Conservation (phyloP, 1,140 invertebrate species). For the Stegodyphus dumicola region DNA sequence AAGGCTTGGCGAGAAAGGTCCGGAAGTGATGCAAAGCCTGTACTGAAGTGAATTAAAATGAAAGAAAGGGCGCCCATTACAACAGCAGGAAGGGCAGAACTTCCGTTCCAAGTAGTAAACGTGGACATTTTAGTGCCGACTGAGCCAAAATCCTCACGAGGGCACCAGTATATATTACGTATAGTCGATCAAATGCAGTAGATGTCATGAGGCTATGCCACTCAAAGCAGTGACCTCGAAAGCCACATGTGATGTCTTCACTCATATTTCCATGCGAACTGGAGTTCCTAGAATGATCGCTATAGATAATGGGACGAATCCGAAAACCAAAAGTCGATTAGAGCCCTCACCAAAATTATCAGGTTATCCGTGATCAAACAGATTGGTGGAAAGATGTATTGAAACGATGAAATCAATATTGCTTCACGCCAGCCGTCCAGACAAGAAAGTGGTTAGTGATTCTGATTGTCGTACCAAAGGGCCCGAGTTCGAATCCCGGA, state of each 20-base stretch:
- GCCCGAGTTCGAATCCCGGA: too few relatives aligned
- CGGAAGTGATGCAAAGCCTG: not conserved
- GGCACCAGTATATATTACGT: conserved; percentile 9
- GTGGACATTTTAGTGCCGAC: not conserved
- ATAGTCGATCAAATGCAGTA: conserved; percentile 1
- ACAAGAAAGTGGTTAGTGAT: too few relatives aligned
- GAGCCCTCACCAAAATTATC: not conserved
- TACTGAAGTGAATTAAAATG: not conserved
- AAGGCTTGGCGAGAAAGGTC: conserved; percentile 5
- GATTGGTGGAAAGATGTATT: not conserved
- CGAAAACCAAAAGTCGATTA: not conserved
- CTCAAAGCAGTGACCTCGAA: not conserved
- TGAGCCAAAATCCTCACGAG: conserved; percentile 2
- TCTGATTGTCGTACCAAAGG: too few relatives aligned
- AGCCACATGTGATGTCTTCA: conserved; percentile 9
- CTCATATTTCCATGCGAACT: not conserved
- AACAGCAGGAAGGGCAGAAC: not conserved
- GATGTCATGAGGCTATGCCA: not conserved
- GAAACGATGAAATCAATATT: not conserved
- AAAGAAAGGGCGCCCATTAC: not conserved
- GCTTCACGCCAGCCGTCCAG: too few relatives aligned
- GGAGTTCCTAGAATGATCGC: conserved; percentile 22
- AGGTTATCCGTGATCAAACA: not conserved
- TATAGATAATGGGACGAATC: conserved; percentile 27
- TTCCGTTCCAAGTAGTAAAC: conserved; percentile 18